Evolutionary conservation across 1,140 invertebrate species (phyloP), one percentile per base, ranked within the genome.

Genomic region (Muscidifurax raptorellus): DNA sequence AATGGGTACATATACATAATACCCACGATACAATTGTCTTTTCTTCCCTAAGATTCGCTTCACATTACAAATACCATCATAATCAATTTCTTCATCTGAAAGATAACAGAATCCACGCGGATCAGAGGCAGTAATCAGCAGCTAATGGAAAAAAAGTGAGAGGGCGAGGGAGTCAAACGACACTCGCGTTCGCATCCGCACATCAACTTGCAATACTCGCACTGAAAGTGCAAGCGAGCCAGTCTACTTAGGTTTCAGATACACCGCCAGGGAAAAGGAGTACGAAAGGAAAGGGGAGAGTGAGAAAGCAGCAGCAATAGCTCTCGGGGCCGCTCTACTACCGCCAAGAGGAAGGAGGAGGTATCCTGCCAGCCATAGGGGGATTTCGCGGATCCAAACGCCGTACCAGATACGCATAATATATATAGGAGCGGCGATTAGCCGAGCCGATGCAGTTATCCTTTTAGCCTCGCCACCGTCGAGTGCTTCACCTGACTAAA

Each of bases 381-480:
- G 28, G 66, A 69, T 69, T 69, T 69, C 27, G 66, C 66, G 27
- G 27, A 69, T 69, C 66, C 66, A 40, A 40, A 3, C 66, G 66
- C 27, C 6, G 25, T n/a, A 9, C 66, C 25, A 67, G 25, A 40
- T 22, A 27, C 66, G 9, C 22, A 69, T 72, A 72, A 59, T 78
- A 78, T 78, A 78, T 78, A 78, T 78, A 78, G 44, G 47, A 78
- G 52, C 15, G 25, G 25, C 76, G 76, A 78, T 64, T 59, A 59
- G 28, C 25, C 47, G n/a, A 2, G 30, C 47, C 76, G 76, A 78
- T 78, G 47, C 47, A 78, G 76, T 78, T 32, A 27, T 28, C 47
- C 25, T 59, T 36, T 22, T 52, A 25, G 75, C 15, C 71, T 75
- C 72, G 36, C 18, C 40, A 44, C 36, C 32, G 32, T 25, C 22